These are phyloP conservation scores for Pteromalus puparum DNA, from an alignment of 1,140 invertebrate genomes.

Conservation along the genomic window DNA sequence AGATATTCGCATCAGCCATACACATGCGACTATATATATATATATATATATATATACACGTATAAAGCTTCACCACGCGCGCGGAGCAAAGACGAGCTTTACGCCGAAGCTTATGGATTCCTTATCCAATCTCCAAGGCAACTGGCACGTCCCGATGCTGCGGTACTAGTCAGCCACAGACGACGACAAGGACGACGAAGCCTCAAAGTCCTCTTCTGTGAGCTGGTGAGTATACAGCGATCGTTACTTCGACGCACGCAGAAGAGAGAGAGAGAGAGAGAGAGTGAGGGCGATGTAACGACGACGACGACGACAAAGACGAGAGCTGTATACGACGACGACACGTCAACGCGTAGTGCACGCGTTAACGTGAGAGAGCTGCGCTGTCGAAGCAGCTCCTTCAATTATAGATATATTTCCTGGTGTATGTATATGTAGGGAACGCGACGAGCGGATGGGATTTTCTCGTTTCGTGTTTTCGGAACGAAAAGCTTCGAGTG, in stretches of 20 bases:
- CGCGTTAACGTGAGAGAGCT: background rate
- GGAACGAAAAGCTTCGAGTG: too few species aligned
- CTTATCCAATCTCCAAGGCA: constrained; percentile 67
- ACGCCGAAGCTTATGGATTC: constrained; percentile 68
- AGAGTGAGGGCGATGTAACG: background rate
- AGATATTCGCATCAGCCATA: background rate
- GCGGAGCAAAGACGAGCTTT: constrained; percentile 63
- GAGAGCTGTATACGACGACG: background rate
- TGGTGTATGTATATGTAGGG: too few species aligned
- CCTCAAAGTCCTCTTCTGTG: constrained; percentile 50
- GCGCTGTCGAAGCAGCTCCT: background rate
- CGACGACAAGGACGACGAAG: constrained; percentile 44
- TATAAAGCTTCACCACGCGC: constrained; percentile 49
- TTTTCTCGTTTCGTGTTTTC: background rate
- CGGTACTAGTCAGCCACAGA: constrained; percentile 58
- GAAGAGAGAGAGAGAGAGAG: constrained; percentile 28
- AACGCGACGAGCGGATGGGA: background rate
- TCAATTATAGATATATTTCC: background rate
- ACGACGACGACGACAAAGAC: constrained; percentile 8
- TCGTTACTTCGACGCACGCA: constrained; percentile 40
- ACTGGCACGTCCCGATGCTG: constrained; percentile 54
- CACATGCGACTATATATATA: background rate
- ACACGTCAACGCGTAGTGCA: background rate
- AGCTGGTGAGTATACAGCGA: background rate
- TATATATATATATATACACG: background rate